Evolutionary conservation across 2,888 invertebrate genomes (phyloP), one percentile per base, ranked within the genome.

Genomic region (Meandrusa payeni): DNA sequence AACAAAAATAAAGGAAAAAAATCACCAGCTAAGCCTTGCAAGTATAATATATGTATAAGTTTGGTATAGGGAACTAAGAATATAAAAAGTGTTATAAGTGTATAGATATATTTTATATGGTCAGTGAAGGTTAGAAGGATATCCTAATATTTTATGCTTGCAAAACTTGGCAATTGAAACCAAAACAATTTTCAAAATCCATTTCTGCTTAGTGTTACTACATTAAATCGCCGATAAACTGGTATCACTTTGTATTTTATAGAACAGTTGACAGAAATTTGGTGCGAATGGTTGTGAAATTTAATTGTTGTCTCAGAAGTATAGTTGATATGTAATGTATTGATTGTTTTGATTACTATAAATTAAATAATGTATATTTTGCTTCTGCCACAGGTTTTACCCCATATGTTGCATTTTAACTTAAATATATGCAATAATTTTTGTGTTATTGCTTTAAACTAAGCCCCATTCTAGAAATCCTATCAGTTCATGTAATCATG

Each of bases 271-370:
- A 39, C 28, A 39, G 43, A 43, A 44, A 39, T 28, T 45, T 54
- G 53, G 51, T 57, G 59, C 51, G 54, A 53, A 55, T 50, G 59
- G 59, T 59, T 59, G 59, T 59, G 59, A 59, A 53, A 33, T 28
- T 22, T 23, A 28, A 32, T 39, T 28, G 39, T 39, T 44, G 44
- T 37, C 11, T 23, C 33, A 22, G 28, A 39, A 33, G 28, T 34
- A 34, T 23, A 44, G 33, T 28, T 11, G 11, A 28, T 37, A 27
- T 10, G 22, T 26, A 32, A 22, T 22, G 33, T 37, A 29, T 23
- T 11, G 4, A 28, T 38, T 36, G 10, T 12, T 34, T 26, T 36
- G 23, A 28, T 34, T 19, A 29, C 5, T 32, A 15, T 40, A 23
- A 29, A 28, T 20, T 17, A 10, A 28, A 28, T 29, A 23, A 31